phyloP scores from a whole-genome alignment of 2,888 invertebrate species.

The Ephialtes manifestator region DNA sequence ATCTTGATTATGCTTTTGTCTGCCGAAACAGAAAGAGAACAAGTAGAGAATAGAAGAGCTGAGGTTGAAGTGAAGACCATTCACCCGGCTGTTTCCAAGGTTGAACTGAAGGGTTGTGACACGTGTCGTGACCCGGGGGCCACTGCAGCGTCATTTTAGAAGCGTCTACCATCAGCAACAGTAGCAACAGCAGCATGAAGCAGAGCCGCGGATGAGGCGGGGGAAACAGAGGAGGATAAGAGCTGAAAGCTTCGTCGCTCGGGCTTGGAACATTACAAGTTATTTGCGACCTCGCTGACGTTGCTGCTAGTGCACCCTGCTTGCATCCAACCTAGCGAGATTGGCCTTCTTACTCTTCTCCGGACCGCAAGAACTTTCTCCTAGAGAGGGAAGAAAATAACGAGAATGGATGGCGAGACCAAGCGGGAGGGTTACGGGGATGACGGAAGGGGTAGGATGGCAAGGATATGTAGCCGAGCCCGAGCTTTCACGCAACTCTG shows the following conservation, averaged over 20 bases:
- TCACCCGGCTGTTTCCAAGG: constrained; percentile 37
- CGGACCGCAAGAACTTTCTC: constrained; percentile 67
- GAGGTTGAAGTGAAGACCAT: constrained; percentile 3
- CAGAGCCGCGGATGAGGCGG: constrained; percentile 12
- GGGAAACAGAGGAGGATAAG: constrained; percentile 45
- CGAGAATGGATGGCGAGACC: constrained; percentile 71
- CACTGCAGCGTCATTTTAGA: constrained; percentile 50
- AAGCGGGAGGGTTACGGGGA: constrained; percentile 30
- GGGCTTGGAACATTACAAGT: constrained; percentile 68
- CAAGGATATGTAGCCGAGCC: constrained; percentile 16
- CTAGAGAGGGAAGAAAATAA: constrained; percentile 67
- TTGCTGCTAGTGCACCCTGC: constrained; percentile 52
- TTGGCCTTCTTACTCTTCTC: constrained; percentile 67
- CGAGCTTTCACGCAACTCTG: constrained; percentile 43
- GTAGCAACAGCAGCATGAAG: constrained; percentile 21
- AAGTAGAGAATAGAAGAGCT: constrained; percentile 28
- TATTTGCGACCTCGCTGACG: constrained; percentile 69
- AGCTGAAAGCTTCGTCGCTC: constrained; percentile 58
- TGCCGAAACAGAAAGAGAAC: constrained; percentile 45
- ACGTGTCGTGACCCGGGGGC: constrained; percentile 45
- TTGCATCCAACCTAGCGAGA: constrained; percentile 60
- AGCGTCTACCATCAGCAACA: not conserved
- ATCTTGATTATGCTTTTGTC: constrained; percentile 77
- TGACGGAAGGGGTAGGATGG: constrained; percentile 42
- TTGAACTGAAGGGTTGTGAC: constrained; percentile 57